These are phyloP conservation scores for Merluccius polli DNA, from an alignment of 2,797 vertebrate species.

Conservation along the genomic window DNA sequence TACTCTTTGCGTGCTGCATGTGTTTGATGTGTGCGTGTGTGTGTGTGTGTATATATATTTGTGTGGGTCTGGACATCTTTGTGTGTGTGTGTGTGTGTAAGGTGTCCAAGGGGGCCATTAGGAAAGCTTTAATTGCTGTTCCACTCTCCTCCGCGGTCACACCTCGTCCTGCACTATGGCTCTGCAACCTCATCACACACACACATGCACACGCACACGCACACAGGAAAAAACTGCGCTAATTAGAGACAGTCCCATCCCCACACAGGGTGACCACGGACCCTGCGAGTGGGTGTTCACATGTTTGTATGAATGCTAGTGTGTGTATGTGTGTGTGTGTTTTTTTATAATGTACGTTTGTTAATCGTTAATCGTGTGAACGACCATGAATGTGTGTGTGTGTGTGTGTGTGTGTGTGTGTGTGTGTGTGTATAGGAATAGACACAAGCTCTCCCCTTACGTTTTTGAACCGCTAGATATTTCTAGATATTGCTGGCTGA, in stretches of 20 bases:
- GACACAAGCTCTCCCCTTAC: neutral
- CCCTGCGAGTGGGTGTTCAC: constrained; percentile 42
- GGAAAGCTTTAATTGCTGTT: constrained; percentile 86
- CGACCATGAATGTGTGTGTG: no score
- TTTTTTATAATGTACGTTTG: neutral
- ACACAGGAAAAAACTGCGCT: constrained; percentile 64
- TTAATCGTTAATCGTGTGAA: no score
- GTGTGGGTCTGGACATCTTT: no score
- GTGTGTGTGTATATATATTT: no score
- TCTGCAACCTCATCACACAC: constrained; percentile 53
- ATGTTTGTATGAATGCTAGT: no score
- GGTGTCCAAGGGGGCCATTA: constrained; percentile 74
- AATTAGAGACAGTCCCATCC: constrained; percentile 78
- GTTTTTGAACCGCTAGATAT: neutral
- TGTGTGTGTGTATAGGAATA: neutral
- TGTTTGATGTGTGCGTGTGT: neutral
- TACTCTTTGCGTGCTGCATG: neutral
- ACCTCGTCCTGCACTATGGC: constrained; percentile 57
- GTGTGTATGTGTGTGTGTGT: neutral
- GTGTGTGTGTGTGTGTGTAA: constrained; percentile 22
- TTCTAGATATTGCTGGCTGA: no score
- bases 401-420: constrained; percentile 2
- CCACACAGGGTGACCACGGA: constrained; percentile 54
- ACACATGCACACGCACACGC: constrained; percentile 17
- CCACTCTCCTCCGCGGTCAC: constrained; percentile 58